Conservation (phyloP, 2,797 vertebrate species). For the Scolopax rusticola region DNA sequence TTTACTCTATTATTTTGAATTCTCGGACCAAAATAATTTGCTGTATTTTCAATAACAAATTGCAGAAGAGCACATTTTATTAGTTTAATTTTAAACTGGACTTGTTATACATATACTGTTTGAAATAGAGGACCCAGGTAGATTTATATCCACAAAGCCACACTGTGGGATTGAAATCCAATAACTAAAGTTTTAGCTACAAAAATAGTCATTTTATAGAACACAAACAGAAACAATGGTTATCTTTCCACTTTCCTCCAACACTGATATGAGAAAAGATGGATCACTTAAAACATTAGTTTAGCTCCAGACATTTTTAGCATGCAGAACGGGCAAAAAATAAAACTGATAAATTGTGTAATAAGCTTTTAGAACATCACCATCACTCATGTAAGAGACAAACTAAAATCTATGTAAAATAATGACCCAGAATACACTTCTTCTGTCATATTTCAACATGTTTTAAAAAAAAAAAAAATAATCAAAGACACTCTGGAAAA, state of each 20-base stretch:
- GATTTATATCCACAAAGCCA: constrained; percentile 58
- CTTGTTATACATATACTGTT: constrained; percentile 49
- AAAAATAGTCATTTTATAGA: constrained; percentile 61
- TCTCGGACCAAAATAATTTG: constrained; percentile 48
- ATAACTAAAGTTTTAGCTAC: constrained; percentile 30
- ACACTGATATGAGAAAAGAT: constrained; percentile 12
- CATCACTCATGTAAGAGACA: constrained; percentile 16
- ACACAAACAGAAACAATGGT: constrained; percentile 8
- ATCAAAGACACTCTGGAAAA: constrained; percentile 68
- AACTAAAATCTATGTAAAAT: constrained; percentile 38
- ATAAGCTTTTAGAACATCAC: constrained; percentile 29
- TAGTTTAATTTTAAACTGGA: constrained; percentile 38
- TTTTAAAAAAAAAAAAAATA: constrained; percentile 62
- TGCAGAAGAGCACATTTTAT: constrained; percentile 25
- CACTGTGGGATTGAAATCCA: constrained; percentile 31
- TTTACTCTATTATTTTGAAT: not conserved
- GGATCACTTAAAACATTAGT: constrained; percentile 12
- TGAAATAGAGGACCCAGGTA: constrained; percentile 74
- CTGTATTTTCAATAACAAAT: not conserved
- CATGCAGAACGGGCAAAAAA: constrained; percentile 29
- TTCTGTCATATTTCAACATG: not conserved
- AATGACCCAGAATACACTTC: constrained; percentile 12
- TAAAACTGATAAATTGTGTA: not conserved
- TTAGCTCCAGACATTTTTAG: constrained; percentile 49
- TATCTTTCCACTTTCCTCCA: constrained; percentile 3